phyloP scores from a whole-genome alignment of 37 sponge, comb jelly and placozoan species.

The Trichoplax adhaerens region DNA sequence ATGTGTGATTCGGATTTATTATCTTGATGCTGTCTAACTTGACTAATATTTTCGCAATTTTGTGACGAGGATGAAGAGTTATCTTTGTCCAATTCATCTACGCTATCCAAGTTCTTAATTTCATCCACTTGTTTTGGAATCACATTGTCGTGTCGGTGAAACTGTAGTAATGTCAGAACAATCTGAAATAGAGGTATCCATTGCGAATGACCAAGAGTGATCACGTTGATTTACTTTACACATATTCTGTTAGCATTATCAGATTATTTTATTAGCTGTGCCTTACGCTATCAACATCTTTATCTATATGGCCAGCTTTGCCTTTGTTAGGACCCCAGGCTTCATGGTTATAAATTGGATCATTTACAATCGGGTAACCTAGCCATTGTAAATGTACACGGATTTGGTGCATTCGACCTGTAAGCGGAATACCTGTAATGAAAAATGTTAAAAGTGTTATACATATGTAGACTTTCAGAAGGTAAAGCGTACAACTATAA shows the following conservation, averaged over 20 bases:
- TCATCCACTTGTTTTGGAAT: no score
- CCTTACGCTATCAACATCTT: constrained; percentile 16
- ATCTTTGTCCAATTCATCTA: constrained; percentile 13
- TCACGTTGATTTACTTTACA: no score
- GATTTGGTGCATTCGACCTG: constrained; percentile 88
- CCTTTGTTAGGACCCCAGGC: constrained; percentile 47
- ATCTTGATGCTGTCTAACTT: not conserved
- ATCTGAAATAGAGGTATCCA: no score
- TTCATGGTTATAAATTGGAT: constrained; percentile 70
- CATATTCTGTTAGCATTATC: no score
- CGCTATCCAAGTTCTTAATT: not conserved
- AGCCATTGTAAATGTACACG: constrained; percentile 77
- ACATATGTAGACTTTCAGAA: not conserved
- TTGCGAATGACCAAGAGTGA: no score
- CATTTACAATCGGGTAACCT: constrained; percentile 75
- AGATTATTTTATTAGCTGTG: not conserved
- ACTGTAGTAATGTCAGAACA: no score
- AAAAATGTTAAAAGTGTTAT: not conserved
- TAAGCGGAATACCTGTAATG: constrained; percentile 47
- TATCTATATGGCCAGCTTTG: constrained; percentile 11
- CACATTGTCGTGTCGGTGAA: no score
- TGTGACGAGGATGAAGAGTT: no score
- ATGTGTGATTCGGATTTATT: not conserved
- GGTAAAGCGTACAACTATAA: not conserved
- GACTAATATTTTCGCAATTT: constrained; percentile 17